Evolutionary conservation across 2,797 vertebrate species (phyloP).

Genomic region (Buphagus erythrorhynchus): DNA sequence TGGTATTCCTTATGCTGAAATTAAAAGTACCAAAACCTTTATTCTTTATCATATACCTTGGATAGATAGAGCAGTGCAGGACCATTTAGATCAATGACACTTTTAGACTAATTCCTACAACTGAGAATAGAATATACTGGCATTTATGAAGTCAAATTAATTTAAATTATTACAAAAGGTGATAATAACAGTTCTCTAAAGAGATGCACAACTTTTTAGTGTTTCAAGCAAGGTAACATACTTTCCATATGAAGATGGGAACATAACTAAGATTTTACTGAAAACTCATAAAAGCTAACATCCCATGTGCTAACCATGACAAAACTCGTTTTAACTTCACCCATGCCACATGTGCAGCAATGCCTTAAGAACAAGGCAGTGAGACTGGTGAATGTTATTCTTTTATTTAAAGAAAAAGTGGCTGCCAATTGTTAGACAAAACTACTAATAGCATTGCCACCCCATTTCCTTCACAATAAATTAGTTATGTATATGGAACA

Average conservation of each 20-base stretch:
- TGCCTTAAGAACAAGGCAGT: not conserved
- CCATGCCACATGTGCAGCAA: not conserved
- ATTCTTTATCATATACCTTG: not conserved
- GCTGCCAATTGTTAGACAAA: not conserved
- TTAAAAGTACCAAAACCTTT: not conserved
- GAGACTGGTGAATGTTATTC: not conserved
- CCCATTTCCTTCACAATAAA: not conserved
- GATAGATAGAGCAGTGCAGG: not conserved
- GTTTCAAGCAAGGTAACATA: not conserved
- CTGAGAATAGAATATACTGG: not conserved
- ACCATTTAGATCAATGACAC: not conserved
- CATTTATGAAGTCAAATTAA: not conserved
- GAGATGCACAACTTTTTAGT: not conserved
- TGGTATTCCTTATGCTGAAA: not conserved
- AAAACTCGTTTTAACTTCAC: not conserved
- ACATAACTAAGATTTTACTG: not conserved
- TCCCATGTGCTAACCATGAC: not conserved
- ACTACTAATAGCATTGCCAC: not conserved
- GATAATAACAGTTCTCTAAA: not conserved
- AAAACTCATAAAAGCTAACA: not conserved
- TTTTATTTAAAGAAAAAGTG: not conserved
- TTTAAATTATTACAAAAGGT: not conserved
- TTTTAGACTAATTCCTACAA: not conserved
- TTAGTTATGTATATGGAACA: not conserved
- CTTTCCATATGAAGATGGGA: not conserved